Conservation (phyloP, 1,140 invertebrate species). For the Galleria mellonella region DNA sequence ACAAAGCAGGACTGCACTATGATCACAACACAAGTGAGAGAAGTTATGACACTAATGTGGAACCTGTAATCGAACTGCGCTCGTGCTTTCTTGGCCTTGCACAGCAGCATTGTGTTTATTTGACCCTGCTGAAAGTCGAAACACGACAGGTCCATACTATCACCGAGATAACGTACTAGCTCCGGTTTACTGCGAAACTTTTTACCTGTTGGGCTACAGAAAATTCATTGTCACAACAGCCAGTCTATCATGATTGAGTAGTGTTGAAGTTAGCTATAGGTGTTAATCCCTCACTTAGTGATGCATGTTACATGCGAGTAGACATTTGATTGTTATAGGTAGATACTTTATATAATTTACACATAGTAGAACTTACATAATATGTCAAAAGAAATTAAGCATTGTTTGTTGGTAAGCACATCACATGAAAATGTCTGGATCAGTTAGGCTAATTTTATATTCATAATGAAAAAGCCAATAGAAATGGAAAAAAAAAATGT, state of each 20-base stretch:
- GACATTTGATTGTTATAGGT: conserved; percentile 5
- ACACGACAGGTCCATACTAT: conserved; percentile 85
- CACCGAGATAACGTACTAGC: conserved; percentile 84
- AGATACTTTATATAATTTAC: conserved; percentile 18
- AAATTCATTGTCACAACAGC: conserved; percentile 61
- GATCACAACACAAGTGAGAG: conserved; percentile 64
- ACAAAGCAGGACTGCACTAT: conserved; percentile 63
- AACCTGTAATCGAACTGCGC: conserved; percentile 81
- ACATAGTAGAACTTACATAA: too few species aligned
- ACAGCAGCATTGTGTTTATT: conserved; percentile 78
- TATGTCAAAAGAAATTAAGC: too few species aligned
- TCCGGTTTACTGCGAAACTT: conserved; percentile 89
- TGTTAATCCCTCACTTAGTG: conserved; percentile 37
- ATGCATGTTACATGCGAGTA: conserved; percentile 21
- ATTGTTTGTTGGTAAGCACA: too few species aligned
- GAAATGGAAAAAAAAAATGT: too few species aligned
- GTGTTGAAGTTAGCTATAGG: conserved; percentile 24
- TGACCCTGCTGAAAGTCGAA: conserved; percentile 90
- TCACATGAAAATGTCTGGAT: too few species aligned
- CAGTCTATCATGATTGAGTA: conserved; percentile 10
- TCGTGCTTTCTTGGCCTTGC: conserved; percentile 79
- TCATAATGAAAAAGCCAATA: too few species aligned
- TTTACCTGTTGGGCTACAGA: conserved; percentile 83
- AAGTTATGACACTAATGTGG: conserved; percentile 55
- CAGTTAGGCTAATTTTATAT: too few species aligned